phyloP scores from a whole-genome alignment of 2,888 invertebrate species.

The Sesia bembeciformis region DNA sequence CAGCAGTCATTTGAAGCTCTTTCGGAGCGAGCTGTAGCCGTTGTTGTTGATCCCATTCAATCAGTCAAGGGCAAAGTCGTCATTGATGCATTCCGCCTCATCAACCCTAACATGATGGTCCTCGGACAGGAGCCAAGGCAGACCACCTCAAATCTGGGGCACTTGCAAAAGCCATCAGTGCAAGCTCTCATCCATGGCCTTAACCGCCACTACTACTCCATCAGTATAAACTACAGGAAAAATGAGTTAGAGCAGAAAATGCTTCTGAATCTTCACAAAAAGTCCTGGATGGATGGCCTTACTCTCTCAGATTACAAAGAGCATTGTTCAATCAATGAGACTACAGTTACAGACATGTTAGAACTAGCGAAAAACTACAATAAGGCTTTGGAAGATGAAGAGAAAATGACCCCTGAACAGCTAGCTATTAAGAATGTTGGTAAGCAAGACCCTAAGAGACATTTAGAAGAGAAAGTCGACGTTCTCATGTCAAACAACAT shows the following conservation, averaged over 20 bases:
- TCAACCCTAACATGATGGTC: constrained; percentile 99
- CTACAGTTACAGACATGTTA: constrained; percentile 96
- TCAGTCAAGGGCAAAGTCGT: constrained; percentile 99
- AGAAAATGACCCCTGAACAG: constrained; percentile 99
- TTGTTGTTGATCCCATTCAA: constrained; percentile 99
- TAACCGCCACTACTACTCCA: constrained; percentile 99
- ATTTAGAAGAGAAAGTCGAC: constrained; percentile 98
- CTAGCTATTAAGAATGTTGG: constrained; percentile 99
- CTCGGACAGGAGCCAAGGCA: constrained; percentile 98
- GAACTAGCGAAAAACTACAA: constrained; percentile 98
- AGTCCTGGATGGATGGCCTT: constrained; percentile 98
- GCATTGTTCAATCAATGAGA: constrained; percentile 94
- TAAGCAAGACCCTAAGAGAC: constrained; percentile 98
- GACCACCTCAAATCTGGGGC: constrained; percentile 98
- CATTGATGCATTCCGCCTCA: constrained; percentile 99
- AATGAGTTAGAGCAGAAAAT: constrained; percentile 99
- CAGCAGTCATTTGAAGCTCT: constrained; percentile 99
- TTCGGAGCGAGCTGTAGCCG: constrained; percentile 98
- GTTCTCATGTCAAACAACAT: constrained; percentile 97
- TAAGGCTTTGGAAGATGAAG: constrained; percentile 98
- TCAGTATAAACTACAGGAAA: constrained; percentile 99
- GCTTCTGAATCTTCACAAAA: constrained; percentile 98
- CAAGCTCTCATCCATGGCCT: constrained; percentile 99
- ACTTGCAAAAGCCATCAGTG: constrained; percentile 98
- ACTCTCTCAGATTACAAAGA: constrained; percentile 93